Base-by-base conservation (phyloP, 2,113 vertebrate species). In the Stigmatopora argus region DNA sequence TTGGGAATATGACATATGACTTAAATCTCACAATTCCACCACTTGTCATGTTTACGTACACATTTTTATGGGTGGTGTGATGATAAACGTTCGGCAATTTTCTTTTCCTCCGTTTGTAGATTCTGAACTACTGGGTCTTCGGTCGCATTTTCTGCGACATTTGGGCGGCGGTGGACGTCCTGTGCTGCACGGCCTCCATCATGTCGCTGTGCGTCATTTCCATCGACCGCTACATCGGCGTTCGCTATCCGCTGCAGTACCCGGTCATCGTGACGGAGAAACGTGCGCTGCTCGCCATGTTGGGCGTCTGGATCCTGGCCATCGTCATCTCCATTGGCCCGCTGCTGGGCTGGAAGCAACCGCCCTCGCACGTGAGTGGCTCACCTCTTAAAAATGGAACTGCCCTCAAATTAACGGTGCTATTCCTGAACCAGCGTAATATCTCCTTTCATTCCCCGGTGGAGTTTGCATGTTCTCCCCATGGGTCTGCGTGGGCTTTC, bases 141-240 rank as follows among this genome's bases (percentile, higher is more conserved):
- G 82, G 86, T 3, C 77, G 80, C 8, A 76, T 86, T 61, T 84
- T 87, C 75, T 87, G 86, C 7, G 84, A 87, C 64, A 78, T 87
- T 67, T 87, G 86, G 86, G 84, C 86, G 0, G 84, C 84, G 5
- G 80, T 87, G 78, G 86, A 87, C 38, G 86, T 87, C 1, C 67
- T 87, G 44, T 87, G 86, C 72, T 87, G 86, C 73, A 84, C 86
- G 0, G 86, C 86, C 0, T 87, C 86, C 75, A 87, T 87, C 77
- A 82, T 84, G 83, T 86, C 83, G 9, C 75, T 87, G 53, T 87
- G 86, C 3, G 79, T 70, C 58, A 87, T 87, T 58, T 87, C 86
- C 72, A 86, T 87, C 3, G 86, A 87, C 65, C 83, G 86, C 0
- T 87, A 86, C 74, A 68, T 86, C 3, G 86, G 86, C 1, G 86